phyloP scores from a whole-genome alignment of 2,113 vertebrate genomes.

The Campylomormyrus numenius region DNA sequence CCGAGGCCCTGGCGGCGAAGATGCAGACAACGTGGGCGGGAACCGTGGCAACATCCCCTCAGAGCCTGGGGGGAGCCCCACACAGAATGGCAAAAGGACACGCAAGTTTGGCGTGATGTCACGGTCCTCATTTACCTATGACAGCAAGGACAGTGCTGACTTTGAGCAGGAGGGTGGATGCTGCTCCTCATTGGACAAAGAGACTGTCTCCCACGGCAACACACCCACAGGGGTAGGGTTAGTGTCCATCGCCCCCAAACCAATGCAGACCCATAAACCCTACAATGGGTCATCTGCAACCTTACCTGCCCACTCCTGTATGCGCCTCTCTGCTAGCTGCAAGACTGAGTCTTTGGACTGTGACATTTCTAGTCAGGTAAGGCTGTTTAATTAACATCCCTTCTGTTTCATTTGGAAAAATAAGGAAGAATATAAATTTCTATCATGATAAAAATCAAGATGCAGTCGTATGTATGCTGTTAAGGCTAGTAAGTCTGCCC shows the following conservation, averaged over 20 bases:
- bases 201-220: slow-evolving; percentile 38
- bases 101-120: slow-evolving; percentile 92
- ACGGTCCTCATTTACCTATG: slow-evolving; percentile 49
- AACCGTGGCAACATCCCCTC: slow-evolving; percentile 51
- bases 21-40: slow-evolving; percentile 54
- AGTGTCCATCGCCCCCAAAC: background rate
- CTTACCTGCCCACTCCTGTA: slow-evolving; percentile 44
- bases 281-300: slow-evolving; percentile 41
- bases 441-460: background rate
- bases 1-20: slow-evolving; percentile 45
- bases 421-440: background rate
- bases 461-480: background rate
- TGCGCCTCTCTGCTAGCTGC: slow-evolving; percentile 55
- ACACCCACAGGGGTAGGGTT: slow-evolving; percentile 35
- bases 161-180: slow-evolving; percentile 50
- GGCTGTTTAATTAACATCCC: background rate
- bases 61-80: slow-evolving; percentile 42
- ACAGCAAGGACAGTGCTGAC: slow-evolving; percentile 6
- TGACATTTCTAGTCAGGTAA: slow-evolving; percentile 70
- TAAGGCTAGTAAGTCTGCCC: background rate
- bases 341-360: slow-evolving; percentile 57
- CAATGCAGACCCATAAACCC: slow-evolving; percentile 32
- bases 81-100: slow-evolving; percentile 72
- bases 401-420: background rate
- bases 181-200: slow-evolving; percentile 53